Evolutionary conservation across 35 echinoderm and acorn worm species (phyloP), one percentile per base, ranked within the genome.

Genomic region (Antedon bifida): DNA sequence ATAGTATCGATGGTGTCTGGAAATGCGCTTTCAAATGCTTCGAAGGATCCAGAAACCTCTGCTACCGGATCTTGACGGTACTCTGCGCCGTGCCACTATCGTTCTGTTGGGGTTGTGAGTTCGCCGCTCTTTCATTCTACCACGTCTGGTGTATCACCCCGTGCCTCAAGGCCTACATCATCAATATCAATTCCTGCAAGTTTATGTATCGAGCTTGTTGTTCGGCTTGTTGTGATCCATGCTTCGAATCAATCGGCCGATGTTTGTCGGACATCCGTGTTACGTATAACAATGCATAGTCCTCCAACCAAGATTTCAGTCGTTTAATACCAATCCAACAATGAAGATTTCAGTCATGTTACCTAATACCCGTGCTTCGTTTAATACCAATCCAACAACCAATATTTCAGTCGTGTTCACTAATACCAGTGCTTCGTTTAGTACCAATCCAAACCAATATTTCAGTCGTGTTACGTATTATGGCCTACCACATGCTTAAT

Each of bases 51-150:
- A 80, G 36, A 29, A 36, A 34, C 39, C 36, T 34, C 14, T 80
- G 78, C 34, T 80, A 80, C 34, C 34, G 36, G 23, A 29, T 34
- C 28, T 12, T 80, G 4, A 80, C 78, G 4, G 32, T 30, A 8
- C 3, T 80, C 33, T 80, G 78, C 30, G 78, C 34, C 1, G 78
- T 80, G 5, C 78, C 78, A 7, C 33, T 38, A 16, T 23, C 33
- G n/a, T 29, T 80, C 26, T 80, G 36, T 30, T 80, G 78, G 78
- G 78, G 78, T 29, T 80, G 78, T 39, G 34, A 38, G 33, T 80
- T 80, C 78, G 78, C 78, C 10, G 13, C 26, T 29, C 32, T 36
- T 16, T 35, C 32, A 4, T 80, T 80, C 34, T 34, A 80, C 23
- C 34, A 36, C 14, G 30, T 80, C 34, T 80, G 78, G 78, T 80